Evolutionary conservation across 2,888 invertebrate genomes (phyloP), one percentile per base, ranked within the genome.

Genomic region (Cryptops parisi): DNA sequence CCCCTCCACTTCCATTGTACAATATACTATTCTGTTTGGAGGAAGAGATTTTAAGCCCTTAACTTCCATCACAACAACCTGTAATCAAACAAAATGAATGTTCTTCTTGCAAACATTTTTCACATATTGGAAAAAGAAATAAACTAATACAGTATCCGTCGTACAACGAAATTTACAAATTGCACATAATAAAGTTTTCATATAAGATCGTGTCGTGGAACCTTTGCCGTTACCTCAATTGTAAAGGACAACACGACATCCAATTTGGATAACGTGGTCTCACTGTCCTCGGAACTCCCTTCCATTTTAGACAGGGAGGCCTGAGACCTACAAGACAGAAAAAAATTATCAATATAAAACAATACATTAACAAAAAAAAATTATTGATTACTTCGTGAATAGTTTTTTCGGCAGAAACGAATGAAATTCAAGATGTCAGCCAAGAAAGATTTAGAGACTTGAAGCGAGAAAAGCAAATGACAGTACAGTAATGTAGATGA

Each of bases 1-100:
- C 57, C 93, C 96, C 72, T 99, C 98, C 38, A 98, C 94, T 73
- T 99, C 98, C 98, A 98, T 99, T 22, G 97, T 98, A 72, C 98
- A 99, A 74, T 98, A 98, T 49, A 98, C 96, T 68, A 98, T 96
- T 66, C 96, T 81, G 76, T 94, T 97, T 33, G 91, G 86, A 58
- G 94, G 85, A 66, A 99, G 75, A 52, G 93, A 91, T 73, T 96
- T 97, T 60, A 98, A 77, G 62, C 94, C 94, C 72, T 96, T 91
- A 52, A 98, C 97, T 76, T 99, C 97, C 88, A 97, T 93, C 53
- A 98, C 97, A 66, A 98, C 86, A 60, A 96, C 91, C 88, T 89
- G 72, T 59, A 5, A 24, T 15, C 19, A 24, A 24, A 24, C 22
- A 46, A 46, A 23, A 24, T 23, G 22, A 45, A 21, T 19, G 4